These are phyloP conservation scores for Entomyzon cyanotis DNA, from an alignment of 2,113 vertebrate species.

Conservation along the genomic window DNA sequence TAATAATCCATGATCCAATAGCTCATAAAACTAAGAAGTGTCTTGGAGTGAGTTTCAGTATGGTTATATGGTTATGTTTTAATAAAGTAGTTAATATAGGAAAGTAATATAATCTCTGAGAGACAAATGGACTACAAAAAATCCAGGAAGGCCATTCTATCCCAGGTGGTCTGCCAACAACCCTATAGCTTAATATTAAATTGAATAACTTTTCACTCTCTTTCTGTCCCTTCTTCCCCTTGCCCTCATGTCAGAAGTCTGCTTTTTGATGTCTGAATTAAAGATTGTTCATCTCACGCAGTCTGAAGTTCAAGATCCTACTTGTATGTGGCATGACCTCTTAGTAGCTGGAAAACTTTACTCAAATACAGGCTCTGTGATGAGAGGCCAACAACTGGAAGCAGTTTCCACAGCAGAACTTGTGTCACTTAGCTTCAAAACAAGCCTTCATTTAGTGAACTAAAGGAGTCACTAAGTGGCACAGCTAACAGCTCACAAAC, in stretches of 20 bases:
- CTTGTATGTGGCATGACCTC: not conserved
- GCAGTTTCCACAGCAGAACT: constrained; percentile 5
- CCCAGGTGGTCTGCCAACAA: not conserved
- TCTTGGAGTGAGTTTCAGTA: not conserved
- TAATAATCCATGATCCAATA: not conserved
- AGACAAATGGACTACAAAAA: not conserved
- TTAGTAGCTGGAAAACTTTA: constrained; percentile 20
- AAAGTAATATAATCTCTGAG: not conserved
- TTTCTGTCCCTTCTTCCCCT: not conserved
- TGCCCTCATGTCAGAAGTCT: not conserved
- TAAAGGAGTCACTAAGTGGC: not conserved
- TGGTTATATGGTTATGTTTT: not conserved
- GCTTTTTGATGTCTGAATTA: constrained; percentile 4
- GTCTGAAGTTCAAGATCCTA: not conserved
- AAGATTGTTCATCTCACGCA: not conserved
- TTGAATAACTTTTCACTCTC: not conserved
- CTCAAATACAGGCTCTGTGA: not conserved
- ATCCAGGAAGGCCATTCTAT: too few species aligned
- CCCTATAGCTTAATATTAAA: not conserved
- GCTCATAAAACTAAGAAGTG: not conserved
- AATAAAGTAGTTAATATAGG: not conserved
- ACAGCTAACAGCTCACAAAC: not conserved
- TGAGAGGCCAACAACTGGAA: not conserved
- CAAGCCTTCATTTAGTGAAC: constrained; percentile 13
- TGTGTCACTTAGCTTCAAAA: not conserved